Evolutionary conservation across 2,113 vertebrate genomes (phyloP), one percentile per base, ranked within the genome.

Genomic region (Triplophysa rosa): DNA sequence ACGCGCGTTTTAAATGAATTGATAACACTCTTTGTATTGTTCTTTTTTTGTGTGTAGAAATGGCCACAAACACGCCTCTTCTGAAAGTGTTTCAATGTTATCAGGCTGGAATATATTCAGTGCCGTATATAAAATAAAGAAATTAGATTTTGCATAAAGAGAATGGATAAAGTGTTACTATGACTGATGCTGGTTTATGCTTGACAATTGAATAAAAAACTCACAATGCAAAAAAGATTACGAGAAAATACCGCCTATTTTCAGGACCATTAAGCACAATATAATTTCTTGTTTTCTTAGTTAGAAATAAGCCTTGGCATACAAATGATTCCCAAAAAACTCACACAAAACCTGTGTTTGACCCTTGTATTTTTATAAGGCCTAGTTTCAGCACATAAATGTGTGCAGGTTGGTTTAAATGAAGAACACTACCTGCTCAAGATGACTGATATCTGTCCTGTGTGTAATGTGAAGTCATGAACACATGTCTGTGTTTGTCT

Each of bases 361-460:
- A 4, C 29, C 29, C 29, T 29, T 29, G 24, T 58, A 67, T 56
- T 26, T 33, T 68, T 21, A 37, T 49, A 37, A 29, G 9, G 21
- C n/a, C 13, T n/a, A 26, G 72, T 26, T 81, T 76, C 17, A 63
- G 26, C 29, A 37, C 42, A 16, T 72, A 72, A 69, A 33, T 69
- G 26, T 62, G 23, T 40, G 26, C 37, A 17, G 21, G 58, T 29
- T 23, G 33, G 49, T 56, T 61, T 56, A 59, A 59, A 71, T 72
- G 45, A 71, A 40, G 49, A 82, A 82, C 67, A 82, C 58, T 72
- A 77, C 17, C 42, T 52, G 62, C n/a, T 47, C 68, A 56, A 21
- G 67, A 70, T 52, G 5, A 21, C 33, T 37, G 33, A 7, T 6
- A 37, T 37, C 33, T 7, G 33, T 7, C 33, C 7, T 1, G 42